These are phyloP conservation scores for Aphaenogaster rudis DNA, from an alignment of 1,140 invertebrate species.

Conservation along the genomic window DNA sequence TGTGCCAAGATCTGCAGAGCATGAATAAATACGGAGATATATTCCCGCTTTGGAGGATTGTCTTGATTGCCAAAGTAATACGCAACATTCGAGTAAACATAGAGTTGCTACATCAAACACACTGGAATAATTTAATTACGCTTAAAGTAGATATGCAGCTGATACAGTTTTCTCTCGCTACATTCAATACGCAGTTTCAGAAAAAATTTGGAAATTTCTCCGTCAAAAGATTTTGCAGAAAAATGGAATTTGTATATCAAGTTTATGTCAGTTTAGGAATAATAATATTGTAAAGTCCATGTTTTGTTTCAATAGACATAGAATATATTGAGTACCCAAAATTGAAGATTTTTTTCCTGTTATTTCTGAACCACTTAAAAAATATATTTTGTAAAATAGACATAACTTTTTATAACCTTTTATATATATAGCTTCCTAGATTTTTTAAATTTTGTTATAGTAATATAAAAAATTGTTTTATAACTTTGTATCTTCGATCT, in stretches of 20 bases:
- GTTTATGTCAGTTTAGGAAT: neutral
- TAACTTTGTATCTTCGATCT: no score
- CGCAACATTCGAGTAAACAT: conserved; percentile 23
- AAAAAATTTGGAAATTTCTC: neutral
- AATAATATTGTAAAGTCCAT: neutral
- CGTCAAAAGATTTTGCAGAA: neutral
- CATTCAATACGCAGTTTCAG: neutral
- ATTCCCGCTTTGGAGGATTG: conserved; percentile 21
- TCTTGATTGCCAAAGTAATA: conserved; percentile 54
- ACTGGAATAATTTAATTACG: conserved; percentile 32
- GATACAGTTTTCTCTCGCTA: neutral
- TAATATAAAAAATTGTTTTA: no score
- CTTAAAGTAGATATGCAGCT: neutral
- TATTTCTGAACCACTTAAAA: no score
- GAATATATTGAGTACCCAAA: no score
- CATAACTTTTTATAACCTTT: no score
- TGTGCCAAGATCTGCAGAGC: conserved; percentile 24
- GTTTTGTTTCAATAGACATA: neutral
- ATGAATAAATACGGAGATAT: conserved; percentile 46
- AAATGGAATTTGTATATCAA: no score
- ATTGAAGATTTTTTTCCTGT: neutral
- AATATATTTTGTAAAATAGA: neutral
- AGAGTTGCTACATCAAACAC: conserved; percentile 6
- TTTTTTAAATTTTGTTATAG: no score
- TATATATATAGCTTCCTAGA: no score